Base-by-base conservation (phyloP, 1,140 invertebrate species). In the Pseudobourletiella spinata region DNA sequence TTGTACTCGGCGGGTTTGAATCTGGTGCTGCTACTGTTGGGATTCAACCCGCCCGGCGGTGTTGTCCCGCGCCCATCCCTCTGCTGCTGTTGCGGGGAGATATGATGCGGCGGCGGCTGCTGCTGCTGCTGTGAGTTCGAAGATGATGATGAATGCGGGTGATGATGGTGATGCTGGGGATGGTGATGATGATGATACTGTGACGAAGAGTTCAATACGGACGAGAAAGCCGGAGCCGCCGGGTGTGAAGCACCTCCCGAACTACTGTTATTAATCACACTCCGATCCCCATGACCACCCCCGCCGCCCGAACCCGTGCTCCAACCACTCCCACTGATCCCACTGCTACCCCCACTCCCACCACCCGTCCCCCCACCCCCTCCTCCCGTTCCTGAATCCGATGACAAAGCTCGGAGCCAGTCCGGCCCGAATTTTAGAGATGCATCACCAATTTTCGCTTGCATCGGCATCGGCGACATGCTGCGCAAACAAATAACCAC, bases 1-100 rank as follows among this genome's bases (percentile, higher is more conserved):
- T 84, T 79, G 80, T 85, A 81, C 67, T 89, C 85, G 68, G 86
- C 85, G 57, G 86, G 75, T 73, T 88, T 80, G 74, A 81, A 83
- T 35, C 76, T 76, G 61, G 76, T 76, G 71, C 42, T 61, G 18
- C 28, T 42, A 14, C 43, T 22, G 15, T 25, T 18, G 22, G 63
- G 60, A 63, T n/a, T 50, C 6, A 8, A 22, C 22, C 15, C 26
- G 28, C 8, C 35, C 18, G 54, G n/a, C 30, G 43, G 56, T 25
- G 51, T 58, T 42, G 55, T 60, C 30, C 67, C 60, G 57, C 58
- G 50, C n/a, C 28, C 57, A 18, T 50, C 58, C 24, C 54, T 60
- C n/a, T 26, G n/a, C 29, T 20, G n/a, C 46, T 43, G 32, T 20
- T 50, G 43, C 22, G 42, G 46, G 32, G 32, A 39, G 46, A 57